Conservation (phyloP, 2,113 vertebrate species). For the Carassius gibelio region DNA sequence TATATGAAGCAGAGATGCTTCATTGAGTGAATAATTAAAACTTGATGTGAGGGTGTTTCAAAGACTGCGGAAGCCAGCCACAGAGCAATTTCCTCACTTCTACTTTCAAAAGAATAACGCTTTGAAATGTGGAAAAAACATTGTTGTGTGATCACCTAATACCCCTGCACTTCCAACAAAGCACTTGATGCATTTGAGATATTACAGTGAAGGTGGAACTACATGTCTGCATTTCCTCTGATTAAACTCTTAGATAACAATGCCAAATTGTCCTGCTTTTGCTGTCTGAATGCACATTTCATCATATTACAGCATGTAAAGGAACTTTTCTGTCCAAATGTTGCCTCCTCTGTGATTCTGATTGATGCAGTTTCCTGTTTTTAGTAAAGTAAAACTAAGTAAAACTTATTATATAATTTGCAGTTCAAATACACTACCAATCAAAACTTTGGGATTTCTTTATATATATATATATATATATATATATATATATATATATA, state of each 20-base stretch:
- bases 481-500: no score
- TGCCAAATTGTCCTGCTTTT: background rate
- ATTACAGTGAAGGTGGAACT: conserved; percentile 12
- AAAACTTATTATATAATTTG: background rate
- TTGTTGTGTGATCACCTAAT: conserved; percentile 11
- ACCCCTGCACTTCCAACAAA: background rate
- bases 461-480: no score
- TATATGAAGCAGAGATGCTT: background rate
- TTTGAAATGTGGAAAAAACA: no score
- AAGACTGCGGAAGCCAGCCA: background rate
- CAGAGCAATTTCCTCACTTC: background rate
- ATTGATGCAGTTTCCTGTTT: background rate
- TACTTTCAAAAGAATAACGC: background rate
- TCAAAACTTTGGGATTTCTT: background rate
- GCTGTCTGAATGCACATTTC: conserved; percentile 6
- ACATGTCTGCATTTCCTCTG: background rate
- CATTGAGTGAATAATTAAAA: background rate
- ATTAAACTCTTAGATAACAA: background rate
- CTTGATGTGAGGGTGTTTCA: background rate
- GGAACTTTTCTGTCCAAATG: background rate
- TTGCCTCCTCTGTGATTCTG: background rate
- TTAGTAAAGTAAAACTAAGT: background rate
- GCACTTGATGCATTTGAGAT: background rate
- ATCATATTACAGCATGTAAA: background rate
- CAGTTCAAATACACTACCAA: background rate